Percentiles rank a stretch among this genome's conserved stretches.
Conservation (phyloP, 2,888 invertebrate species). For the Strigamia maritima region DNA sequence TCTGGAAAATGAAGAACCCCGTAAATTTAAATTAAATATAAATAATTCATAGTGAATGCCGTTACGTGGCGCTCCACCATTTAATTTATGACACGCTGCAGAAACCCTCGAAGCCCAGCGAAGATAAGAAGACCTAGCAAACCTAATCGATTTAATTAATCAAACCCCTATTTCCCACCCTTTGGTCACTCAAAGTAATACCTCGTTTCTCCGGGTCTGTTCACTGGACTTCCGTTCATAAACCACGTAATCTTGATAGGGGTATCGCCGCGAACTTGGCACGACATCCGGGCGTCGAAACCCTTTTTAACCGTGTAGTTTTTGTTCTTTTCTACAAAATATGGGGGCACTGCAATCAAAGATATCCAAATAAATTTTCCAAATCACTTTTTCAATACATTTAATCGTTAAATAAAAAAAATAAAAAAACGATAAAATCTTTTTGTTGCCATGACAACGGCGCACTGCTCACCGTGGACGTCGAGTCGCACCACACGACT, state of each 20-base stretch:
- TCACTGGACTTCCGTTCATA: constrained; percentile 72
- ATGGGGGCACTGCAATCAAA: constrained; percentile 70
- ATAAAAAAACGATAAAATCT: neutral
- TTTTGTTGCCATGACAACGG: neutral
- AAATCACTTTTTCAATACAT: too few relatives aligned
- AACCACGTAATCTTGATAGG: constrained; percentile 55
- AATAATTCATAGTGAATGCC: neutral
- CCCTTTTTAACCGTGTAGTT: constrained; percentile 56
- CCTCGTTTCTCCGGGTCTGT: neutral
- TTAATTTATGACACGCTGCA: neutral
- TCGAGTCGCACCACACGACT: constrained; percentile 52
- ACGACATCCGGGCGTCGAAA: constrained; percentile 52
- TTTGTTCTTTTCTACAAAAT: constrained; percentile 85
- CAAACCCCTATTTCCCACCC: neutral
- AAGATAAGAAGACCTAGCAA: neutral
- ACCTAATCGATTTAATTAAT: neutral
- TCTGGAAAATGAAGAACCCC: neutral
- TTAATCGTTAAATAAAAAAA: neutral
- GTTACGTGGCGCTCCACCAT: neutral
- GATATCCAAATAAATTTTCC: neutral
- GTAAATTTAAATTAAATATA: neutral
- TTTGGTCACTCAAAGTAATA: neutral
- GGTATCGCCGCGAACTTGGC: constrained; percentile 54
- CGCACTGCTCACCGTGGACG: constrained; percentile 50
- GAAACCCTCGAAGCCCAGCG: neutral